Evolutionary conservation across 1,140 invertebrate genomes (phyloP).

Genomic region (Lerema accius): DNA sequence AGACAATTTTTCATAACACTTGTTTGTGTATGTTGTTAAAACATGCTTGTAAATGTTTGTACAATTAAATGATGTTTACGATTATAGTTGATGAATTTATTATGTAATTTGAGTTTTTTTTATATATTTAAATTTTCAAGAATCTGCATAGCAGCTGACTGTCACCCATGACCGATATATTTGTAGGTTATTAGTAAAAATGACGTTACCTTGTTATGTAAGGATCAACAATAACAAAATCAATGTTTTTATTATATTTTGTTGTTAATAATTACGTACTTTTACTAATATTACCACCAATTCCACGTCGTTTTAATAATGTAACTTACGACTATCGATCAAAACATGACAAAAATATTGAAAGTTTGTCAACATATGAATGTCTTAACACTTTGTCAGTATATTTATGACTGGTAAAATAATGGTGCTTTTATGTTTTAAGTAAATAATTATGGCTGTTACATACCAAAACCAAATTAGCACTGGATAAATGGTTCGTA

Average conservation of each 20-base stretch:
- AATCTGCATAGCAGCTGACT: slow-evolving; percentile 34
- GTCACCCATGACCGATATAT: slow-evolving; percentile 34
- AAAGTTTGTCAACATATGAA: slow-evolving; percentile 5
- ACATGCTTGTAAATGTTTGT: too few relatives aligned
- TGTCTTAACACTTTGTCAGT: not conserved
- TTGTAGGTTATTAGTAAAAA: slow-evolving; percentile 66
- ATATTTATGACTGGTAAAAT: slow-evolving; percentile 16
- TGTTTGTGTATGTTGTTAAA: too few relatives aligned
- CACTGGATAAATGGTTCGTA: slow-evolving; percentile 69
- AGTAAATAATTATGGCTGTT: slow-evolving; percentile 12
- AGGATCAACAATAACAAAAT: slow-evolving; percentile 65
- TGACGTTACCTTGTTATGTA: slow-evolving; percentile 76
- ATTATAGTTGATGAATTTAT: slow-evolving; percentile 11
- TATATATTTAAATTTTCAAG: slow-evolving; percentile 5
- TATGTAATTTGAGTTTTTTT: slow-evolving; percentile 10
- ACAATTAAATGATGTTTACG: too few relatives aligned
- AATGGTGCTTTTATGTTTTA: slow-evolving; percentile 13
- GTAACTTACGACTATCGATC: not conserved
- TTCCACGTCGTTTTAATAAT: not conserved
- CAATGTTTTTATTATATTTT: slow-evolving; percentile 39
- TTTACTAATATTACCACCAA: slow-evolving; percentile 1
- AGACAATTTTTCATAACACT: too few relatives aligned
- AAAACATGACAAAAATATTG: slow-evolving; percentile 14
- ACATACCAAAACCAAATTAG: slow-evolving; percentile 74
- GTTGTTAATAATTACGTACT: not conserved